Evolutionary conservation across 2,797 vertebrate genomes (phyloP).

Genomic region (Cephalopachus bancanus): DNA sequence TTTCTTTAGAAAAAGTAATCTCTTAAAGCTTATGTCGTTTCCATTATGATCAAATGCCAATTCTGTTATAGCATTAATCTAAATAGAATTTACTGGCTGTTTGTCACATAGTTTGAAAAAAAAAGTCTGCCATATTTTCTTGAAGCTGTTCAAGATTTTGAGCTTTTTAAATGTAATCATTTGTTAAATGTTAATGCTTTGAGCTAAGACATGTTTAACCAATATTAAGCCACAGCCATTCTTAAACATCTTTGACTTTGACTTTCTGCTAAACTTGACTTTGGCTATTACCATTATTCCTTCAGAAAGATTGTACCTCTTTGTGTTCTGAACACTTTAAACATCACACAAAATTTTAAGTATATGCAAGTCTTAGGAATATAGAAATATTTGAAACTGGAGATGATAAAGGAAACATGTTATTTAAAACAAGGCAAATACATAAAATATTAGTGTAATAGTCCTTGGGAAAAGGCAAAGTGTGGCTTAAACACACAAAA

Average conservation of each 20-base stretch:
- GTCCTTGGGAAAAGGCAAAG: not conserved
- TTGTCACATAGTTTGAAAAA: not conserved
- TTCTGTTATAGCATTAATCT: not conserved
- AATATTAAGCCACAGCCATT: not conserved
- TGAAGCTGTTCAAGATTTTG: constrained; percentile 23
- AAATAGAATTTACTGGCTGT: not conserved
- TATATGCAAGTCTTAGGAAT: not conserved
- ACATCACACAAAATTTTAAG: not conserved
- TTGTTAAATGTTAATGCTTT: not conserved
- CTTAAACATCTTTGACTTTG: not conserved
- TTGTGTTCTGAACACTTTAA: not conserved
- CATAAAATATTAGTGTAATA: not conserved
- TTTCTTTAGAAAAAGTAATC: constrained; percentile 15
- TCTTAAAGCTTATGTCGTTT: not conserved
- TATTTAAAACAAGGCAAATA: not conserved
- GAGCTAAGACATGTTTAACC: not conserved
- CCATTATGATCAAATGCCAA: not conserved
- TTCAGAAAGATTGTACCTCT: not conserved
- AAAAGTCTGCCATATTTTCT: not conserved
- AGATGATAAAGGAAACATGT: not conserved
- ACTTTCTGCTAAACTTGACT: not conserved
- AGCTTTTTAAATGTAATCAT: not conserved
- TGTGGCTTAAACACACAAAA: not conserved
- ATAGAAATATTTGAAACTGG: constrained; percentile 10
- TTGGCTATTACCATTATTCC: not conserved